Evolutionary conservation across 1,140 invertebrate genomes (phyloP).

Genomic region (Gryon sp.): DNA sequence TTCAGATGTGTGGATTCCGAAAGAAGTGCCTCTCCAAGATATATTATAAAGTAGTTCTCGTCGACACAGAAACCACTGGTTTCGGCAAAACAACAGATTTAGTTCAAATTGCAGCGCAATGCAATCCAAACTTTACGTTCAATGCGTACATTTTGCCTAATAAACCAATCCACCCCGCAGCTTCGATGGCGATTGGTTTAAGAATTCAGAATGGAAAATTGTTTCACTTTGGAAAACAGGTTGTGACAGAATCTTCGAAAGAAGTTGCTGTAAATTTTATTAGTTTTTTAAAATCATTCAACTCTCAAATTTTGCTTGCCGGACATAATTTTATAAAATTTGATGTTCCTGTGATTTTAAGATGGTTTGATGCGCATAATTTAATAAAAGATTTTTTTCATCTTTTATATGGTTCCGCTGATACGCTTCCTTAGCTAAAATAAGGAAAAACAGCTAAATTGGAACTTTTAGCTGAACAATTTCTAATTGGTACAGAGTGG

Average conservation of each 20-base stretch:
- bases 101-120: slow-evolving; percentile 1
- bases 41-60: slow-evolving; percentile 16
- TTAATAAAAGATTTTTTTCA: background rate
- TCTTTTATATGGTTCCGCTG: background rate
- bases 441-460: slow-evolving; percentile 10
- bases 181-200: background rate
- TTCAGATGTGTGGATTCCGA: background rate
- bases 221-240: background rate
- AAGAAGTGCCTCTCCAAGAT: slow-evolving; percentile 9
- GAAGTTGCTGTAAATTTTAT: slow-evolving; percentile 9
- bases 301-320: slow-evolving; percentile 1
- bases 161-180: background rate
- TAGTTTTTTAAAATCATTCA: background rate
- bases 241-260: background rate
- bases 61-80: slow-evolving; percentile 32
- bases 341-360: slow-evolving; percentile 11
- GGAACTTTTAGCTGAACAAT: slow-evolving; percentile 2
- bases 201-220: background rate
- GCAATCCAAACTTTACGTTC: background rate
- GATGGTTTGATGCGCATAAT: slow-evolving; percentile 2
- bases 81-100: background rate
- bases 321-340: slow-evolving; percentile 22
- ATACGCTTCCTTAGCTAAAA: slow-evolving; percentile 6
- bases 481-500: slow-evolving; percentile 1
- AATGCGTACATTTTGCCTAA: background rate